These are phyloP conservation scores for Prionailurus viverrinus DNA, from an alignment of 2,113 vertebrate genomes.

Conservation along the genomic window DNA sequence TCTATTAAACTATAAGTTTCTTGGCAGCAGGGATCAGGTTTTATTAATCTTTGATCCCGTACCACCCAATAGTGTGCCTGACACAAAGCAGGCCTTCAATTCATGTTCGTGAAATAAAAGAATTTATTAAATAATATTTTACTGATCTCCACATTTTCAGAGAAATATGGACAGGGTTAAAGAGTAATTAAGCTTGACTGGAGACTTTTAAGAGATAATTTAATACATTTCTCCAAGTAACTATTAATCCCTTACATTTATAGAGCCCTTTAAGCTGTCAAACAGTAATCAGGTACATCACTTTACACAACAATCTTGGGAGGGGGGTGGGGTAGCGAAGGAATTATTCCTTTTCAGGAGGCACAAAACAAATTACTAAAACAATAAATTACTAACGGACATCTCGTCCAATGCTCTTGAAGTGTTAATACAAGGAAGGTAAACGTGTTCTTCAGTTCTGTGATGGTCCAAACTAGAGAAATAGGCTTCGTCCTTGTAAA, in stretches of 20 bases:
- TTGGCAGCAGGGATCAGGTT: background rate
- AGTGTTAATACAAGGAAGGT: background rate
- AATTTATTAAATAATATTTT: background rate
- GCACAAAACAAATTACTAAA: conserved; percentile 3
- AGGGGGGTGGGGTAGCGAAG: background rate
- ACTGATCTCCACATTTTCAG: background rate
- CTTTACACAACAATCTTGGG: background rate
- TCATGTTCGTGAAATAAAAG: background rate
- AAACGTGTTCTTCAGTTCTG: background rate
- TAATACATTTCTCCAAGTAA: conserved; percentile 32
- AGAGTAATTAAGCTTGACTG: background rate
- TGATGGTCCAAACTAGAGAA: background rate
- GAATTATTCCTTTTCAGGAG: background rate
- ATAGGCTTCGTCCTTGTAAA: background rate
- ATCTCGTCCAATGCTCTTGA: background rate
- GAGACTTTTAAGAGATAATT: background rate
- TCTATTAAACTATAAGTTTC: conserved; percentile 35
- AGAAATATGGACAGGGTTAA: background rate
- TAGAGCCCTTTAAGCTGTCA: conserved; percentile 30
- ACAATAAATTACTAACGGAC: background rate
- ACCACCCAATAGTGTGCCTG: background rate
- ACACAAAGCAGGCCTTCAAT: background rate
- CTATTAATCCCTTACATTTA: conserved; percentile 48
- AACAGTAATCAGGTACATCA: background rate
- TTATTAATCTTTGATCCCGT: conserved; percentile 15